Base-by-base conservation (phyloP, 2,797 vertebrate species). In the Acipenser transmontanus region DNA sequence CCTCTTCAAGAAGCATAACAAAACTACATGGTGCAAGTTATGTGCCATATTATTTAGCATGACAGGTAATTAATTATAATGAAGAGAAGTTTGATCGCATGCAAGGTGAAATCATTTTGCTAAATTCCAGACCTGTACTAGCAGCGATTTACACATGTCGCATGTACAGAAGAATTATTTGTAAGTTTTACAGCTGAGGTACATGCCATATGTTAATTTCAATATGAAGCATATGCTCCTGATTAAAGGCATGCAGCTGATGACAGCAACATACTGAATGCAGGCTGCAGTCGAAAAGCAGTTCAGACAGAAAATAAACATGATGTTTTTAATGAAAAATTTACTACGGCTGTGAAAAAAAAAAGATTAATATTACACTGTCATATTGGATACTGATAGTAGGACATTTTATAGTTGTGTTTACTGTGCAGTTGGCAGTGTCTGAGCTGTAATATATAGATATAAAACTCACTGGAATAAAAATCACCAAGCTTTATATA, bases 121-220 rank as follows among this genome's bases (percentile, higher is more conserved):
- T 80, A 71, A 68, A 74, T 66, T 78, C 73, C 73, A 76, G 73
- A 14, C 74, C 75, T 72, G 57, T 68, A 71, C 76, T 72, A 77
- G 65, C 73, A 66, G 71, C 12, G 69, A 76, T 20, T 81, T 69
- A 80, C 74, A 74, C 79, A 81, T 85, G 82, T 74, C 82, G 78
- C 66, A 73, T 83, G 84, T 82, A 73, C 84, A 78, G 78, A 74
- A 80, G 70, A 82, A 79, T 83, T 80, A 64, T 77, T 84, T 83
- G 82, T 82, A 81, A 68, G 76, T 78, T 82, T 83, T 82, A 87
- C 82, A 84, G 82, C 87, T 83, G 81, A 81, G 88, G 88, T 88
- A 90, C 87, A 87, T 85, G 91, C 84, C 91, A 93, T 75, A 88
- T 92, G 91, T 84, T 82, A 78, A 87, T 88, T 84, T 83, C 73